Base-by-base conservation (phyloP, 2,113 vertebrate genomes). In the Thunnus thynnus region DNA sequence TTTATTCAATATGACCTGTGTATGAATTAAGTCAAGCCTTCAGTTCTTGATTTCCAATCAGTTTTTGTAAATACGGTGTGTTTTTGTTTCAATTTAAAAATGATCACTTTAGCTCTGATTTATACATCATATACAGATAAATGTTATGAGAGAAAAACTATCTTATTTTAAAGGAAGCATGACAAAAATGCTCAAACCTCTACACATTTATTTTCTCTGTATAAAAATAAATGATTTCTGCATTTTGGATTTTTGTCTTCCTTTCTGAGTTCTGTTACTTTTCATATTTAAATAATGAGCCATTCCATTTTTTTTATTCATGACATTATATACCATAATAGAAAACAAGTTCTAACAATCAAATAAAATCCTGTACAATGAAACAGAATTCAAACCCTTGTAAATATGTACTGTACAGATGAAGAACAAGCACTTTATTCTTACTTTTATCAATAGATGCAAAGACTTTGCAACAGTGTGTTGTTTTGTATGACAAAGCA, bases 401-500 rank as follows among this genome's bases (percentile, higher is more conserved):
- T 11, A 76, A 69, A 80, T 52, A 76, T 85, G 82, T 93, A 75
- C 71, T 86, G 80, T 93, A 76, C 73, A 87, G 58, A 73, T 46
- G 11, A 89, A 78, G 46, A 83, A 85, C 20, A 68, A 84, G 70
- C 90, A 92, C 88, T 91, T 91, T 91, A 91, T 80, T 89, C 66
- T 76, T 74, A 78, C 79, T 86, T 84, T 87, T 87, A 91, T 89
- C 78, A 89, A 56, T 78, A 78, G 60, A 76, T 77, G 17, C 66
- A 76, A 78, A 89, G 60, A 81, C 78, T 88, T 86, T 90, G 76
- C 62, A 87, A 89, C 22, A 76, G 72, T 80, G 18, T 88, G 58
- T 80, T 88, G 76, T 88, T 94, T 94, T 93, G 80, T 91, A 82
- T 88, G 61, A 85, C 72, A 85, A 90, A 90, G 62, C 57, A 78